Evolutionary conservation across 1,140 invertebrate species (phyloP), one percentile per base, ranked within the genome.

Genomic region (Araneus ventricosus): DNA sequence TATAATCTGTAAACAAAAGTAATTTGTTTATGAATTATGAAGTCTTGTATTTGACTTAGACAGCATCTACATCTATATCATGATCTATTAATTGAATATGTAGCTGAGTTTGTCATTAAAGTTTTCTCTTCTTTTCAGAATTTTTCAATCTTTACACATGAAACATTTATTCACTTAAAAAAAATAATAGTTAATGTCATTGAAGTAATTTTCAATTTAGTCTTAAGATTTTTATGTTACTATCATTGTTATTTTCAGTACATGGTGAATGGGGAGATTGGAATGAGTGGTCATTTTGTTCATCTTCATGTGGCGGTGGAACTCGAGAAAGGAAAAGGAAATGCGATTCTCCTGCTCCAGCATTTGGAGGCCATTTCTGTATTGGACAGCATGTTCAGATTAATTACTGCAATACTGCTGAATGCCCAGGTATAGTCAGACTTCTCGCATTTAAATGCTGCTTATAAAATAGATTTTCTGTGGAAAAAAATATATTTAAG

Each of bases 281-380:
- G 96, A 95, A 94, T 63, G 91, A 94, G 5, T 96, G 96, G 96
- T 95, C 95, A 10, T 94, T 94, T 45, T 96, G 96, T 93, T 95
- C 95, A 3, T 94, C 95, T 14, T 96, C 95, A 4, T 96, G 67
- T 97, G 97, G 97, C n/a, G 96, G 97, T 22, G 98, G 98, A 0
- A 94, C 94, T 22, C 94, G 95, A 93, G 94, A 94, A 10, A 94
- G 96, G 20, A 93, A 93, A 2, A 89, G 96, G 67, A 94, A 94
- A 0, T 96, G 96, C 91, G 94, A 95, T 20, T 95, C 95, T 88
- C 96, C 96, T 0, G 94, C 94, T 34, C 95, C 95, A 20, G 91
- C 94, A 39, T 94, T 95, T 91, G 95, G 95, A 34, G 96, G 96
- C 5, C 93, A 94, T 39, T 92, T 94, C 4, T 96, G 95, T 88